A percentile compares a stretch with the other conserved stretches of the same genome.
Evolutionary conservation across 2,888 invertebrate genomes (phyloP).

Genomic region (Sinopyrophorus schimmeli): DNA sequence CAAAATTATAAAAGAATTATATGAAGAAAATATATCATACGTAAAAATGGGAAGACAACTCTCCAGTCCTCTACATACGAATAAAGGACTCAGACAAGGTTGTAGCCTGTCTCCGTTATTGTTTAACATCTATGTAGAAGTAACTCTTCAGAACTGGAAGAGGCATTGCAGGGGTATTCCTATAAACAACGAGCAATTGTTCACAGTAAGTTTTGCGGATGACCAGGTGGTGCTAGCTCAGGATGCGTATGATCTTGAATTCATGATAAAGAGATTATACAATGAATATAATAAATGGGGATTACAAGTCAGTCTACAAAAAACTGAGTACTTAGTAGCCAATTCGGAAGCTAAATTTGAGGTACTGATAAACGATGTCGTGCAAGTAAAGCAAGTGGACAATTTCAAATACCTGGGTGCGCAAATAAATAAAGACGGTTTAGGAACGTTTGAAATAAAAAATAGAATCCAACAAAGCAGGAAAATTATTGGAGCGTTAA

Average conservation of each 20-base stretch:
- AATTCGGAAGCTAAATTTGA: conserved; percentile 1
- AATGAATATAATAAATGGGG: conserved; percentile 6
- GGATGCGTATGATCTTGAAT: background rate
- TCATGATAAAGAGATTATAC: conserved; percentile 7
- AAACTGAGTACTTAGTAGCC: conserved; percentile 1
- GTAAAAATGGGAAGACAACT: conserved; percentile 6
- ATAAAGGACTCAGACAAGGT: conserved; percentile 3
- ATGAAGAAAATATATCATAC: conserved; percentile 1
- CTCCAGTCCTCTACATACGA: conserved; percentile 1
- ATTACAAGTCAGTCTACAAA: background rate
- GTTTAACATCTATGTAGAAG: conserved; percentile 6
- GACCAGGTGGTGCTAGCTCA: conserved; percentile 4
- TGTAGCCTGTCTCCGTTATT: conserved; percentile 5
- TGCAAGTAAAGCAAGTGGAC: conserved; percentile 1
- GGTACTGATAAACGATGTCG: background rate
- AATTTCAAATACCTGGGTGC: conserved; percentile 7
- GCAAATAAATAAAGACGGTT: background rate
- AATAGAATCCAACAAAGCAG: background rate
- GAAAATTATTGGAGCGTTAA: background rate
- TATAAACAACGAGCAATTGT: conserved; percentile 1
- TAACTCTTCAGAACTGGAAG: conserved; percentile 4
- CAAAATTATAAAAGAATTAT: background rate
- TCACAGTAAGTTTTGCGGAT: conserved; percentile 2
- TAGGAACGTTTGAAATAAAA: conserved; percentile 1
- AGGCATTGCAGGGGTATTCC: background rate